These are phyloP conservation scores for Rosalia funebris DNA, from an alignment of 2,888 invertebrate species.

Conservation along the genomic window DNA sequence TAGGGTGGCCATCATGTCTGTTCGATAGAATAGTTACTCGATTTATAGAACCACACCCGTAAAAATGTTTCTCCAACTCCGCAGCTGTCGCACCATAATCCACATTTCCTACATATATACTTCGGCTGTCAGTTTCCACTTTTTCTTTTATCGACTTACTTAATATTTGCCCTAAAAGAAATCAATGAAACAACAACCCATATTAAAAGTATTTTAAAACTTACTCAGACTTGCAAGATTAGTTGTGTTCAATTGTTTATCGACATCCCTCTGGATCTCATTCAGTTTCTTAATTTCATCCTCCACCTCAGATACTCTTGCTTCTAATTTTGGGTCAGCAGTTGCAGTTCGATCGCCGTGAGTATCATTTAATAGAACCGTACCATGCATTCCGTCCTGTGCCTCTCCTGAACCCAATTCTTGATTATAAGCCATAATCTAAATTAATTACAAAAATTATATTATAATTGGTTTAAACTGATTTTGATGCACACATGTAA, in stretches of 20 bases:
- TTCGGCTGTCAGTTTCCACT: constrained; percentile 95
- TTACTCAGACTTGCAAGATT: constrained; percentile 84
- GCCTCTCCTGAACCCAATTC: constrained; percentile 66
- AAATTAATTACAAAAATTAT: constrained; percentile 33
- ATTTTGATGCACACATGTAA: constrained; percentile 2
- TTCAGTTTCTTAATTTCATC: constrained; percentile 99
- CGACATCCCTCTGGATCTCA: constrained; percentile 97
- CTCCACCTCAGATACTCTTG: constrained; percentile 98
- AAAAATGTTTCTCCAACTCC: constrained; percentile 98
- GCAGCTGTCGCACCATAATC: constrained; percentile 99
- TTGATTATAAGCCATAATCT: constrained; percentile 64
- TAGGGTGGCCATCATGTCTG: constrained; percentile 98
- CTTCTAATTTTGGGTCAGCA: constrained; percentile 89
- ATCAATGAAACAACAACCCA: not conserved
- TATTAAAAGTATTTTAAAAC: constrained; percentile 51
- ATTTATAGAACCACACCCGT: constrained; percentile 99
- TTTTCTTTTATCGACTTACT: constrained; percentile 96
- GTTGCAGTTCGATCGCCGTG: constrained; percentile 66
- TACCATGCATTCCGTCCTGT: constrained; percentile 68
- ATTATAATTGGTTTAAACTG: not conserved
- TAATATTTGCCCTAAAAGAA: constrained; percentile 73
- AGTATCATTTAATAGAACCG: constrained; percentile 64
- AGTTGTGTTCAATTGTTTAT: constrained; percentile 97
- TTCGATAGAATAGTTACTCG: constrained; percentile 99
- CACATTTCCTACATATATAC: constrained; percentile 95